Base-by-base conservation (phyloP, 2,113 vertebrate species). In the Mormoops blainvillei region DNA sequence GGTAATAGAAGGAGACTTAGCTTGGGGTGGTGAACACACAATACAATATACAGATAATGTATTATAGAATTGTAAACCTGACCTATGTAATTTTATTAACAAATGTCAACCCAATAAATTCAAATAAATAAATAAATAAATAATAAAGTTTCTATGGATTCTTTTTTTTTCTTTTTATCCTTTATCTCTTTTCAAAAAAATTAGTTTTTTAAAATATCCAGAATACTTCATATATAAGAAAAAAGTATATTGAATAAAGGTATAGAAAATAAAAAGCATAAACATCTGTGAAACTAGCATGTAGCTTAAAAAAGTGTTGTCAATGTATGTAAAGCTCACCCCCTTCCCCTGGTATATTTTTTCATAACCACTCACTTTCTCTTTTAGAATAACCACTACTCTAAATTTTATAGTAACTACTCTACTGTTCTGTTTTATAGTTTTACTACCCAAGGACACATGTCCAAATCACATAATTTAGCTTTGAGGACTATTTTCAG, bases 221-320 rank as follows among this genome's bases (percentile, higher is more conserved):
- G 80, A 45, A 31, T 48, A 67, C 91, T 56, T 76, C 28, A 33
- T 7, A 5, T 52, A 26, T 58, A 84, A 92, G 3, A 77, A 76
- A 73, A 85, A 2, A 54, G 33, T 87, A 41, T 54, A 94, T 74
- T 94, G n/a, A 83, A 67, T 63, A 56, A 36, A 58, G 0, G 14
- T 43, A 70, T 45, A 89, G 56, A 48, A 87, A 73, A 87, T 76
- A 63, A 76, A 94, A 93, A 93, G 83, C 38, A 43, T 38, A 94
- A 94, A 43, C 16, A 61, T 77, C 48, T 28, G 15, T 43, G 28
- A 95, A 89, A 80, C 6, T 13, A 87, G 11, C 5, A 33, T 0
- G 2, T 50, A 85, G 13, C 1, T 84, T 84, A 71, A 87, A 85
- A 95, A 24, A 74, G 33, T 3, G 7, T 31, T 31, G 45, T 7